phyloP scores from a whole-genome alignment of 2,797 vertebrate species.

The Leucoraja ocellata region DNA sequence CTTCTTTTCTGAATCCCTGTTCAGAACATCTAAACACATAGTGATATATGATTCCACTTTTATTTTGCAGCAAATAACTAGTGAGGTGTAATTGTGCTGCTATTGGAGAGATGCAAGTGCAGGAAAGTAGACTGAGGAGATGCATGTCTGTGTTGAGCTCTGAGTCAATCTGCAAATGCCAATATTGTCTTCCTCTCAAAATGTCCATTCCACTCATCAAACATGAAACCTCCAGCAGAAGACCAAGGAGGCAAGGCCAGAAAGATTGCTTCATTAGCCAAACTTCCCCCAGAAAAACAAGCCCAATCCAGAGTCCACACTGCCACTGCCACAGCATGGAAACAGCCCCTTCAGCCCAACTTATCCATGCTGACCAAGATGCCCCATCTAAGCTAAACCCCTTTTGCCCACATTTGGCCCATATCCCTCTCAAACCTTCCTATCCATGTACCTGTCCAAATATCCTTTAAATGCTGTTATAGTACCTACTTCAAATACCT shows the following conservation, averaged over 20 bases:
- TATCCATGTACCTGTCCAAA: too few species aligned
- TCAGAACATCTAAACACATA: not conserved
- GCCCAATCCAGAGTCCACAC: not conserved
- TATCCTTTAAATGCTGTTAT: too few species aligned
- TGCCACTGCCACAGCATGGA: not conserved
- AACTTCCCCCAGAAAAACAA: not conserved
- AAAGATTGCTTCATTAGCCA: not conserved
- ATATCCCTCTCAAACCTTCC: too few species aligned
- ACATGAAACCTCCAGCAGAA: not conserved
- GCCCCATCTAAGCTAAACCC: too few species aligned
- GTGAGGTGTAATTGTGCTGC: not conserved
- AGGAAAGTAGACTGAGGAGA: not conserved
- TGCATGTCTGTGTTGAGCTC: not conserved
- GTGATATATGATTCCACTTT: not conserved
- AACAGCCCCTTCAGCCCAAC: too few species aligned
- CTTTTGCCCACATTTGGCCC: too few species aligned
- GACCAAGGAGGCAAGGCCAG: not conserved
- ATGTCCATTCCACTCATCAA: not conserved
- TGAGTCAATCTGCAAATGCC: not conserved
- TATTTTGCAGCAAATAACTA: not conserved
- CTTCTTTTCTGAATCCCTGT: not conserved
- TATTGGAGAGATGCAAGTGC: not conserved
- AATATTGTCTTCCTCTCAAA: slow-evolving; percentile 7
- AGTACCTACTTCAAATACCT: too few species aligned
- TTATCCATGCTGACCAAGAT: too few species aligned